Evolutionary conservation across 2,113 vertebrate species (phyloP), one percentile per base, ranked within the genome.

Genomic region (Lampris incognitus): DNA sequence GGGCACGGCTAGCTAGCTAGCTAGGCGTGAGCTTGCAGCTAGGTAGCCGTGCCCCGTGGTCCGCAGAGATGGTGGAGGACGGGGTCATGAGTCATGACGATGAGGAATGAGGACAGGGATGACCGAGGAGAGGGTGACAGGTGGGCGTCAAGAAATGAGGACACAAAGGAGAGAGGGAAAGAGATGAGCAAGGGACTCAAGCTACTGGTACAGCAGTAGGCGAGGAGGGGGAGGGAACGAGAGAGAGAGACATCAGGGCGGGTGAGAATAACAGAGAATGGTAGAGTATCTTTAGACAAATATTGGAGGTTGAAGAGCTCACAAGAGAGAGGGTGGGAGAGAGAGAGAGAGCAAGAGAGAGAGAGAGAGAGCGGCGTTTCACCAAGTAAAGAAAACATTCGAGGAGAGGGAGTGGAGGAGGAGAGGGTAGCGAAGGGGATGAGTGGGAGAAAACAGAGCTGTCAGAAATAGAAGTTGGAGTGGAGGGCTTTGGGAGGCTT

Each of bases 271-370:
- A 82, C 66, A 87, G 75, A 83, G 81, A 88, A 70, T 74, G 68
- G 72, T 49, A 64, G 61, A 79, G 79, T 72, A 71, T 74, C 78
- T 84, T 51, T 51, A 81, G 76, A 87, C 74, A 86, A 86, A 89
- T 85, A 87, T 84, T 84, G 66, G 72, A 83, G 69, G 80, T 82
- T 86, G 51, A 80, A 82, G 86, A 77, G 64, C 83, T 87, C 73
- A 83, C 55, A 37, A 76, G 79, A 78, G 76, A 85, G 75, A 80
- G 59, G 60, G 74, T 68, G 38, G 70, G 55, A 48, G 76, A 78
- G 64, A 59, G 75, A 64, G 57, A 55, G 71, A 65, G 66, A 9
- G 72, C 79, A 66, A 37, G 71, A 78, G 76, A 24, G 24, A 55
- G 71, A 65, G 66, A 9, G 72, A 82, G 69, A 37, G 71, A 78